These are phyloP conservation scores for Anomalospiza imberbis DNA, from an alignment of 2,797 vertebrate genomes.

Conservation along the genomic window DNA sequence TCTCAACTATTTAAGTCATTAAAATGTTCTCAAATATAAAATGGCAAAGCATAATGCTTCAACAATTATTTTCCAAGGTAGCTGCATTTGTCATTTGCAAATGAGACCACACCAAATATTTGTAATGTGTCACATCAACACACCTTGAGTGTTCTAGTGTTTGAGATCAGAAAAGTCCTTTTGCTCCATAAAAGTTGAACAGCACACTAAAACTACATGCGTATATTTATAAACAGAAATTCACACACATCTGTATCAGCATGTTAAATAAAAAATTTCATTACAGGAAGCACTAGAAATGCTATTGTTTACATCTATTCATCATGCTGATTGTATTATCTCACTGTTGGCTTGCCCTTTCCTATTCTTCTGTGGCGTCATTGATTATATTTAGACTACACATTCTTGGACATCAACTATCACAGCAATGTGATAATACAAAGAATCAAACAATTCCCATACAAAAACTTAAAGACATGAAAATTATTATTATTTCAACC, in stretches of 20 bases:
- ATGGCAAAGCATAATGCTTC: background rate
- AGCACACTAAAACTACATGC: background rate
- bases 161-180: background rate
- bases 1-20: background rate
- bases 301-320: background rate
- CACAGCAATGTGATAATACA: background rate
- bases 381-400: background rate
- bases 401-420: background rate
- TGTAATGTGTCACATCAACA: background rate
- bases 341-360: background rate
- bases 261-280: background rate
- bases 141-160: background rate
- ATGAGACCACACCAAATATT: background rate
- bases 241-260: background rate
- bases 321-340: background rate
- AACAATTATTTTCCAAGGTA: background rate
- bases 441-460: background rate
- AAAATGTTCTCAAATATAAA: background rate
- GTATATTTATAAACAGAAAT: background rate
- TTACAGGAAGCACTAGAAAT: background rate
- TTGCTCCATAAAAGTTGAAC: background rate
- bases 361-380: background rate
- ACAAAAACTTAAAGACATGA: background rate
- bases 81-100: background rate
- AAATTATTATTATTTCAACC: background rate